A percentile compares a stretch with the other conserved stretches of the same genome.
These are phyloP conservation scores for Centrocercus urophasianus DNA, from an alignment of 2,113 vertebrate species.

Conservation along the genomic window DNA sequence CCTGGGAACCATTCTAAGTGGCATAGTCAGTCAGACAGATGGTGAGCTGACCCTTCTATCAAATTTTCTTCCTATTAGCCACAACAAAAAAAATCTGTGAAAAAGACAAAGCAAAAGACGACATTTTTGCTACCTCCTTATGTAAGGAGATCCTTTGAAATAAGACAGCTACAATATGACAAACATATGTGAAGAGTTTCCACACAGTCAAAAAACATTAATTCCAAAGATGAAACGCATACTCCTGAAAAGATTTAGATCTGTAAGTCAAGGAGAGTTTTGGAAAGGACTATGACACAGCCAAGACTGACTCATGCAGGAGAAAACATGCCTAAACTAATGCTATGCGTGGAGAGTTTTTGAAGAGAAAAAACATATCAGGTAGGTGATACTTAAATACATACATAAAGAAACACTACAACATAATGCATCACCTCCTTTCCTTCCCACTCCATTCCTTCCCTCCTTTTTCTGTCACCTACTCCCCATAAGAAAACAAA, in stretches of 20 bases:
- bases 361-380: background rate
- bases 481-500: background rate
- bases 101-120: background rate
- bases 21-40: background rate
- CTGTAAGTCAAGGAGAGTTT: background rate
- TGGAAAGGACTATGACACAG: background rate
- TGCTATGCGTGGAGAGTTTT: background rate
- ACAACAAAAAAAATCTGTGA: background rate
- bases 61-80: background rate
- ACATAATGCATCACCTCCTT: fast-evolving
- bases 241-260: background rate
- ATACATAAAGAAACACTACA: background rate
- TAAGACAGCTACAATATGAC: background rate
- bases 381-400: background rate
- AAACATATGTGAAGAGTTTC: background rate
- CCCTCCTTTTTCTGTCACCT: fast-evolving
- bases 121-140: background rate
- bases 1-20: background rate
- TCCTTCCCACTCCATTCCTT: background rate
- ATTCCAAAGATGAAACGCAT: background rate
- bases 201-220: background rate
- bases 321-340: background rate
- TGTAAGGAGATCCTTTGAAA: background rate
- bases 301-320: background rate
- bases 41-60: background rate